Evolutionary conservation across 2,797 vertebrate species (phyloP).

Genomic region (Scomberomorus guttatus): DNA sequence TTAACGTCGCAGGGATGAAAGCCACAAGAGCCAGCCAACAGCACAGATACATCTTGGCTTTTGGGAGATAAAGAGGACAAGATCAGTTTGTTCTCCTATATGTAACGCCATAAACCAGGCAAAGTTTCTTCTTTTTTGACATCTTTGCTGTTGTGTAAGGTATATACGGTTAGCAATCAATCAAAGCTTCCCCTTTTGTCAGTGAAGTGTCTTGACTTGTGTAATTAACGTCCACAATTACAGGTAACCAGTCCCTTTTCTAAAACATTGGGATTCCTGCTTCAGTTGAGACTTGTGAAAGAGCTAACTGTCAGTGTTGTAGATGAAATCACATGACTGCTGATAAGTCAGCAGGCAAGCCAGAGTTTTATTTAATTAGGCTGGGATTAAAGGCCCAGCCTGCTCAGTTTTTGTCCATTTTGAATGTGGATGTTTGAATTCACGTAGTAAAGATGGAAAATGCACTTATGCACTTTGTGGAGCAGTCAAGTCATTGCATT

Average conservation of each 20-base stretch:
- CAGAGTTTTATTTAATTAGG: constrained; percentile 66
- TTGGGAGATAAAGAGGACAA: constrained; percentile 33
- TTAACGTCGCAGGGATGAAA: constrained; percentile 52
- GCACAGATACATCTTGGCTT: constrained; percentile 71
- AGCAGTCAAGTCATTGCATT: background rate
- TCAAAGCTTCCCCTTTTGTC: background rate
- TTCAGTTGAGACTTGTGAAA: constrained; percentile 55
- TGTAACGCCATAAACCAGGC: background rate
- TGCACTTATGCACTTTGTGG: background rate
- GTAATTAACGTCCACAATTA: background rate
- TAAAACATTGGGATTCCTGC: constrained; percentile 4
- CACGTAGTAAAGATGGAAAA: background rate
- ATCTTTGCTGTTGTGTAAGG: background rate
- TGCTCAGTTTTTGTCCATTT: background rate
- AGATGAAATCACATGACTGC: constrained; percentile 69
- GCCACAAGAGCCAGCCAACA: constrained; percentile 67
- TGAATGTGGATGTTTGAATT: background rate
- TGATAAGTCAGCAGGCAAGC: constrained; percentile 31
- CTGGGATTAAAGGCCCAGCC: constrained; percentile 10
- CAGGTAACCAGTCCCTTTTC: background rate
- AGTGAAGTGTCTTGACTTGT: background rate
- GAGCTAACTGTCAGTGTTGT: constrained; percentile 38
- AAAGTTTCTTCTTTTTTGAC: constrained; percentile 8
- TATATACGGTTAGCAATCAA: background rate
- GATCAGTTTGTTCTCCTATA: background rate